A percentile compares a stretch with the other conserved stretches of the same genome.
Conservation (phyloP, 1,140 invertebrate species). For the Tetragonula clypearis region DNA sequence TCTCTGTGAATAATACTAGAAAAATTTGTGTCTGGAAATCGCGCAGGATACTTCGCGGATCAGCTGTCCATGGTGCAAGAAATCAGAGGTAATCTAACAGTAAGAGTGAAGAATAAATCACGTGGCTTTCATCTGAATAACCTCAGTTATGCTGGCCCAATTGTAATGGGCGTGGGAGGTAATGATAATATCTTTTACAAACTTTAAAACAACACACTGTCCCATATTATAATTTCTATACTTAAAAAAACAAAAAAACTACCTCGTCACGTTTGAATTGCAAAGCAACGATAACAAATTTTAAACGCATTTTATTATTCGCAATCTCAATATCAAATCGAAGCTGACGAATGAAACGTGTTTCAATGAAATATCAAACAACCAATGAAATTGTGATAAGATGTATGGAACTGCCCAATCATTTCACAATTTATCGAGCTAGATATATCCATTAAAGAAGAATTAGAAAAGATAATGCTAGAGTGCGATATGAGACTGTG, state of each 20-base stretch:
- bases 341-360: neutral
- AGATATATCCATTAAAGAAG: neutral
- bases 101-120: conserved; percentile 90
- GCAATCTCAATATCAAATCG: no score
- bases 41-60: conserved; percentile 90
- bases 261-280: neutral
- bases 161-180: conserved; percentile 96
- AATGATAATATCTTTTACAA: conserved; percentile 62
- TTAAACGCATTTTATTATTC: neutral
- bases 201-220: neutral
- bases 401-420: neutral
- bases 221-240: neutral
- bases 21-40: neutral
- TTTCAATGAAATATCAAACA: neutral
- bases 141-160: conserved; percentile 94
- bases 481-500: neutral
- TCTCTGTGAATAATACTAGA: neutral
- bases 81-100: conserved; percentile 88
- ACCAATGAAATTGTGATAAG: neutral
- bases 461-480: neutral
- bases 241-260: neutral
- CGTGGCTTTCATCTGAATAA: conserved; percentile 94
- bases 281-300: neutral
- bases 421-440: neutral
- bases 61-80: conserved; percentile 89